Evolutionary conservation across 2,888 invertebrate species (phyloP), one percentile per base, ranked within the genome.

Genomic region (Coleophora deauratella): DNA sequence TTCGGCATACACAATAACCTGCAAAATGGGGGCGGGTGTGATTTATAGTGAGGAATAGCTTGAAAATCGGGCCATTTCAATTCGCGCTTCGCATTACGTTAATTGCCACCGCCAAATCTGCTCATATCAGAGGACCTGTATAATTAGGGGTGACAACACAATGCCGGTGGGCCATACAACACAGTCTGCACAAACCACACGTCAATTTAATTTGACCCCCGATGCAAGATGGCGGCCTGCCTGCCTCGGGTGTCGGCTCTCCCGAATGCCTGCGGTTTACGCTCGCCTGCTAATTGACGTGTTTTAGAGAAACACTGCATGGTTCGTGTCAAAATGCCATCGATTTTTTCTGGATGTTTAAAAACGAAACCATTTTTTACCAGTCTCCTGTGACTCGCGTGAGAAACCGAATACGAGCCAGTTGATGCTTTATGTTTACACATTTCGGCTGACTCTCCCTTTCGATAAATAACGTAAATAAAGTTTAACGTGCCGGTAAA

Each of bases 201-300:
- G 79, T 79, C 81, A 81, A 82, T 81, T 82, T 79, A 81, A 85
- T 81, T 80, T 80, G 80, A 81, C 76, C 79, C 80, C 68, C 67
- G 59, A 76, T 73, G 51, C 79, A 82, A 84, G 76, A 82, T 84
- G 84, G 82, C 81, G 63, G 70, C 60, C 59, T 21, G 70, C 60
- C 59, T 51, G 62, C 75, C 78, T 67, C 68, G 64, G 56, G 62
- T 59, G 62, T 59, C 61, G 60, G 61, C 58, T 66, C 66, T 55
- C 58, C 66, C 62, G 62, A 73, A 77, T 73, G 74, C 73, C 68
- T 74, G 76, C 55, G 75, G 72, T 72, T 72, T 63, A 68, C 67
- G 67, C 66, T 56, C 67, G 72, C 62, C 69, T 67, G 66, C 70
- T 80, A 80, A 81, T 77, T 80, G 73, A 73, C 73, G 72, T 70